Percentiles rank a stretch among this genome's conserved stretches.
phyloP scores from a whole-genome alignment of 1,140 invertebrate species.

The Orussus abietinus region DNA sequence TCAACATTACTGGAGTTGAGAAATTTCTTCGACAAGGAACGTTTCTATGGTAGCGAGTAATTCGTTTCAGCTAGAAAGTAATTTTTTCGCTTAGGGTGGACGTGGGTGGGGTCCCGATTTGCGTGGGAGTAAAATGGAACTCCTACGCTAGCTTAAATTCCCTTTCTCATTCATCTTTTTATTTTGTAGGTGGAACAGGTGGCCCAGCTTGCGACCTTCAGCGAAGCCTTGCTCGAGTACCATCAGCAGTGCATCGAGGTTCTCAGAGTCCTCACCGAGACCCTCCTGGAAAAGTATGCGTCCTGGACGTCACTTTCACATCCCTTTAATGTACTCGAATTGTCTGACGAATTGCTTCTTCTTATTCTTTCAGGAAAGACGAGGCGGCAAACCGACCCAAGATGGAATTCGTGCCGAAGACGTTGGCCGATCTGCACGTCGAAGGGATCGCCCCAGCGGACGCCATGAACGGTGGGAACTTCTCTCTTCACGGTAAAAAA shows the following conservation, averaged over 20 bases:
- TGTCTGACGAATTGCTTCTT: conserved; percentile 16
- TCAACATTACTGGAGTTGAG: too few species aligned
- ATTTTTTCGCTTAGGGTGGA: too few species aligned
- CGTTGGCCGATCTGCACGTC: conserved; percentile 82
- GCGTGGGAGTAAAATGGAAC: too few species aligned
- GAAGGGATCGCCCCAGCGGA: conserved; percentile 54
- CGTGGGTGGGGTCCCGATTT: too few species aligned
- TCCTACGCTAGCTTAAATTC: conserved; percentile 8
- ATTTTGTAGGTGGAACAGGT: conserved; percentile 87
- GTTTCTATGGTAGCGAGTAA: too few species aligned
- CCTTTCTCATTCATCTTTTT: too few species aligned
- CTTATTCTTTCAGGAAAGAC: conserved; percentile 66
- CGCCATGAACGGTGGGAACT: conserved; percentile 57
- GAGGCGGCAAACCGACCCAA: conserved; percentile 86
- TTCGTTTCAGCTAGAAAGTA: too few species aligned
- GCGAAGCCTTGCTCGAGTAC: conserved; percentile 92
- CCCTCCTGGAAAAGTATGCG: conserved; percentile 83
- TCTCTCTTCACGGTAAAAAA: conserved; percentile 46
- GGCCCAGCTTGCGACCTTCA: conserved; percentile 90
- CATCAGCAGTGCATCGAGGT: conserved; percentile 94
- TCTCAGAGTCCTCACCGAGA: conserved; percentile 78
- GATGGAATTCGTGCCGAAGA: conserved; percentile 90
- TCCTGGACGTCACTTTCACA: too few species aligned
- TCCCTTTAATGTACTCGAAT: too few species aligned
- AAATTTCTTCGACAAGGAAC: too few species aligned